Evolutionary conservation across 2,113 vertebrate species (phyloP), one percentile per base, ranked within the genome.

Genomic region (Cheilinus undulatus): DNA sequence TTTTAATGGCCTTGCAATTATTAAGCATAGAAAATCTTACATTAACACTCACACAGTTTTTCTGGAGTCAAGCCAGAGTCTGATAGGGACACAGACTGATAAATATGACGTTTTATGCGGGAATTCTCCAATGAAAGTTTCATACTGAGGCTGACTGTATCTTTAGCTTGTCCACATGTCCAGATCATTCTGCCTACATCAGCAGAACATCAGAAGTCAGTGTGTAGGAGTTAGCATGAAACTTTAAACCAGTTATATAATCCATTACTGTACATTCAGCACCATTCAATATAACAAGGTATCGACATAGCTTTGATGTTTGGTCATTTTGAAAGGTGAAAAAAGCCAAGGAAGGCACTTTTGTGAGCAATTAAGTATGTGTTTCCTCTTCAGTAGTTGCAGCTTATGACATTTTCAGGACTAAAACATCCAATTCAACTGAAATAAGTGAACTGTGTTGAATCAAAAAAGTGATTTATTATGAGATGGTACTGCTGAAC

Each of bases 161-260:
- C 4, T 48, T 32, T 50, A 27, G 24, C 27, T 36, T 30, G 22
- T 56, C 22, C 20, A 28, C 9, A 62, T 49, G 32, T 30, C 70
- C 36, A 46, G 14, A 3, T 68, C n/a, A 73, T 49, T 61, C 40
- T 43, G 8, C 26, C 50, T 27, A 27, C 50, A 32, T 68, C 49
- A 27, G 19, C 14, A 45, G 48, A 46, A 66, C 10, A 13, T 68
- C 30, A 63, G n/a, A 48, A 49, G 38, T 68, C 42, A 53, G 0
- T 8, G n/a, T 54, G 59, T 53, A 17, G 52, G 59, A 42, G 52
- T 40, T 45, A 19, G 40, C 40, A 42, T 42, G 7, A 42, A 42
- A 42, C 40, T 42, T 42, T 48, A 20, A 34, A 40, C 9, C 23
- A 43, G 22, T 27, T 60, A 74, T n/a, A 43, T 6, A 34, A 60